Evolutionary conservation across 2,888 invertebrate genomes (phyloP), one percentile per base, ranked within the genome.

Genomic region (Odontomyia ornata): DNA sequence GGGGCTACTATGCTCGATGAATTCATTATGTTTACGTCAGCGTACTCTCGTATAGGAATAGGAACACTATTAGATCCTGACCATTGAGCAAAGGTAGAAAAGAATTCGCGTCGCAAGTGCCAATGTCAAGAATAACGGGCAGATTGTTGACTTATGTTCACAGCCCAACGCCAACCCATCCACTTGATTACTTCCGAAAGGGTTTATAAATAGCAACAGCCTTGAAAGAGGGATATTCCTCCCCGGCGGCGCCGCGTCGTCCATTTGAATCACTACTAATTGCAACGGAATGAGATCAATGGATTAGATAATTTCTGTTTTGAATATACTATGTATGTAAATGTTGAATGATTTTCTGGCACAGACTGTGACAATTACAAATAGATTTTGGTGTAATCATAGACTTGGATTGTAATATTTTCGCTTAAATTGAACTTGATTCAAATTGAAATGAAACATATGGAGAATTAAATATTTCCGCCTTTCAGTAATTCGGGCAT

Each of bases 281-380:
- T 4, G 15, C 52, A 18, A 15, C 13, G 15, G 7, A 52, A 52
- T 18, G 52, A 15, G 52, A 52, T 52, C 13, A 15, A 52, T 52
- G 52, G 18, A 3, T 9, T 15, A 4, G 13, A 52, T 52, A 13
- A 52, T 9, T 52, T 52, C n/a, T 52, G 3, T 52, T 3, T 36
- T 36, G 36, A 36, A 52, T 52, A 18, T 15, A 43, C 13, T 43
- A 9, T 43, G 43, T 9, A 43, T 43, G 7, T 43, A 13, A 52
- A 52, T 9, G 4, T n/a, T n/a, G 15, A 52, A n/a, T 4, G 52
- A 52, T 52, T n/a, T 52, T 52, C 13, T 52, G 52, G 52, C 52
- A 52, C 52, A 52, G 7, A 52, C 52, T 52, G 52, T 52, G 52
- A 43, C 52, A 52, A 52, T 52, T 52, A 52, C 52, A 52, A 52